Evolutionary conservation across 2,113 vertebrate species (phyloP).

Genomic region (Muscicapa adusta): DNA sequence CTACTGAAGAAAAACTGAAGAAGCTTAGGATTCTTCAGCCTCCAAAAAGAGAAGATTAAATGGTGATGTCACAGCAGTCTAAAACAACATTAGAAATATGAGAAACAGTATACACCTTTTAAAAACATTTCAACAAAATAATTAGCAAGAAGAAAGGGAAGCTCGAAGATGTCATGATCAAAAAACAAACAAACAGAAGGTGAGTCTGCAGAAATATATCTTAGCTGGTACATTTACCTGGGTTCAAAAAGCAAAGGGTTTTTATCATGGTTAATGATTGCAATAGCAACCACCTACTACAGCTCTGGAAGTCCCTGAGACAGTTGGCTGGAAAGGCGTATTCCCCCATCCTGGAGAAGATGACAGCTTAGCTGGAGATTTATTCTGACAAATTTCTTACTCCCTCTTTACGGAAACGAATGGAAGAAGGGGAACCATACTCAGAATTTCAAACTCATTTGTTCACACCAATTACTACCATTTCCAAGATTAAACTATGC

Average conservation of each 20-base stretch:
- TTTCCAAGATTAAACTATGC: background rate
- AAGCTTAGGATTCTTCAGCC: background rate
- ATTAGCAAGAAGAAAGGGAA: background rate
- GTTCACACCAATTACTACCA: background rate
- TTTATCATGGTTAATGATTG: background rate
- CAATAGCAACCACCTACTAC: background rate
- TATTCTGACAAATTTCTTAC: background rate
- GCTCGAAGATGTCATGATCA: background rate
- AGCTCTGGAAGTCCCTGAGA: background rate
- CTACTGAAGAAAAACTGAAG: background rate
- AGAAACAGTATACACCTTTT: background rate
- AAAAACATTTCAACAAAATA: background rate
- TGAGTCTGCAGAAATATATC: background rate
- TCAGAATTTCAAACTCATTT: background rate
- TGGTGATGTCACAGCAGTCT: background rate
- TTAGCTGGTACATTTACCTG: background rate
- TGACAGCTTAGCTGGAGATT: background rate
- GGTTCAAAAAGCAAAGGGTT: background rate
- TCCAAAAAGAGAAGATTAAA: background rate
- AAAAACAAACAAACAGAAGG: background rate
- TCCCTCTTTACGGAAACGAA: background rate
- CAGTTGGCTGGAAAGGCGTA: background rate
- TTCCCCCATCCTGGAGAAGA: background rate
- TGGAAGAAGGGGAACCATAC: background rate
- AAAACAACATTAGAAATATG: background rate